These are phyloP conservation scores for Ceratina australensis DNA, from an alignment of 1,140 invertebrate species.

Conservation along the genomic window DNA sequence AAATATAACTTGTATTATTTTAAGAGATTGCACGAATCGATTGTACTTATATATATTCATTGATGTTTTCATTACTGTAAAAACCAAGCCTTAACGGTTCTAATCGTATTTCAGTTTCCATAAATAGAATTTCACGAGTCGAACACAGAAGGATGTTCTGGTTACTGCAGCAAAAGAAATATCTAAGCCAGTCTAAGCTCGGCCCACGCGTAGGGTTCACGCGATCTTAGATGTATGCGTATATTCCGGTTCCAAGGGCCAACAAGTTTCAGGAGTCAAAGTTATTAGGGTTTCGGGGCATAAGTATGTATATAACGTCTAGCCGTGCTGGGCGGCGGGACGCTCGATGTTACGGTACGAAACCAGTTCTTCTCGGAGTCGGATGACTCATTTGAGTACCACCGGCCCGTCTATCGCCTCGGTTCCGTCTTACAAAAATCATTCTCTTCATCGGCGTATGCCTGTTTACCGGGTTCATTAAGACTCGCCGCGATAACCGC, in stretches of 20 bases:
- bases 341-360: conserved; percentile 59
- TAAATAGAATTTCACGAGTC: not conserved
- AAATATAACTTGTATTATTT: too few species aligned
- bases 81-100: too few species aligned
- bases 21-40: too few species aligned
- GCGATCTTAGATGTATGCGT: conserved; percentile 6
- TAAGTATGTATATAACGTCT: conserved; percentile 57
- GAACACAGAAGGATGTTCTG: not conserved
- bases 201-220: not conserved
- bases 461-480: conserved; percentile 63
- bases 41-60: too few species aligned
- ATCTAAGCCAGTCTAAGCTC: conserved; percentile 27
- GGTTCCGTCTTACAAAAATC: conserved; percentile 38
- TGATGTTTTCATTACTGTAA: too few species aligned
- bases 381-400: conserved; percentile 55
- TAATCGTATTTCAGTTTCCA: too few species aligned
- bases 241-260: conserved; percentile 52
- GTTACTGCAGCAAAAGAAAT: not conserved
- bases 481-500: conserved; percentile 48
- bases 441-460: conserved; percentile 54
- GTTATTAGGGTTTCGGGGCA: conserved; percentile 63
- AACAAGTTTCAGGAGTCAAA: conserved; percentile 50
- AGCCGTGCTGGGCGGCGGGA: not conserved
- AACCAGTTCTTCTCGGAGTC: conserved; percentile 56
- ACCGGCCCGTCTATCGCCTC: not conserved